phyloP scores from a whole-genome alignment of 2,888 invertebrate species.

The Epiblema foenella region DNA sequence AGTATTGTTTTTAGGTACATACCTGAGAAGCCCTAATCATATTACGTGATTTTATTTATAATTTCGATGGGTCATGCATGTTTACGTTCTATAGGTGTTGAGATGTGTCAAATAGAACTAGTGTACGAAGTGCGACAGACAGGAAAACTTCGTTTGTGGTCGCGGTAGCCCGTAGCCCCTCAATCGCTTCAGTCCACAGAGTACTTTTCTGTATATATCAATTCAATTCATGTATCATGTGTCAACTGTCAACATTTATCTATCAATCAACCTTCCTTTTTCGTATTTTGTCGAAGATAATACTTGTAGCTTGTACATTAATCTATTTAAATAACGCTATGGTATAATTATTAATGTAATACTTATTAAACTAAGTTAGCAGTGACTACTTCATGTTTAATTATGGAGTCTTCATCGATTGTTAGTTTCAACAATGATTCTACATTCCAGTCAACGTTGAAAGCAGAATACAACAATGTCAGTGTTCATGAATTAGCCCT shows the following conservation, averaged over 20 bases:
- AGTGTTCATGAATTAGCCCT: conserved; percentile 90
- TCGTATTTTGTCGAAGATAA: background rate
- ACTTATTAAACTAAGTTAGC: background rate
- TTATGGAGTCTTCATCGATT: conserved; percentile 79
- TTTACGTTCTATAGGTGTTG: too few relatives aligned
- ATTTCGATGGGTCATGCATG: too few relatives aligned
- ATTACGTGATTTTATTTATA: too few relatives aligned
- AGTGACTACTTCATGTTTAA: conserved; percentile 8
- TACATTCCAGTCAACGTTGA: conserved; percentile 74
- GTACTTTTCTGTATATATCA: too few relatives aligned
- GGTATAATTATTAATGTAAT: background rate
- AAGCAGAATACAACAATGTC: conserved; percentile 75
- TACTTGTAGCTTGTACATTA: background rate
- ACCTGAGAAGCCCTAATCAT: too few relatives aligned
- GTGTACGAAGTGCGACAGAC: too few relatives aligned
- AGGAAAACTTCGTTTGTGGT: too few relatives aligned
- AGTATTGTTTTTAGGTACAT: too few relatives aligned
- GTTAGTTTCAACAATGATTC: conserved; percentile 81
- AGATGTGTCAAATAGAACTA: too few relatives aligned
- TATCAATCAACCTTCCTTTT: background rate
- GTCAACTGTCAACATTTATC: conserved; percentile 15
- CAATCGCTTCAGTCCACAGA: too few relatives aligned
- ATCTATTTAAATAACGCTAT: conserved; percentile 3
- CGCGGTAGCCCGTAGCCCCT: too few relatives aligned
- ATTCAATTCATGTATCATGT: background rate